Evolutionary conservation across 2,888 invertebrate species (phyloP).

Genomic region (Ochlodes sylvanus): DNA sequence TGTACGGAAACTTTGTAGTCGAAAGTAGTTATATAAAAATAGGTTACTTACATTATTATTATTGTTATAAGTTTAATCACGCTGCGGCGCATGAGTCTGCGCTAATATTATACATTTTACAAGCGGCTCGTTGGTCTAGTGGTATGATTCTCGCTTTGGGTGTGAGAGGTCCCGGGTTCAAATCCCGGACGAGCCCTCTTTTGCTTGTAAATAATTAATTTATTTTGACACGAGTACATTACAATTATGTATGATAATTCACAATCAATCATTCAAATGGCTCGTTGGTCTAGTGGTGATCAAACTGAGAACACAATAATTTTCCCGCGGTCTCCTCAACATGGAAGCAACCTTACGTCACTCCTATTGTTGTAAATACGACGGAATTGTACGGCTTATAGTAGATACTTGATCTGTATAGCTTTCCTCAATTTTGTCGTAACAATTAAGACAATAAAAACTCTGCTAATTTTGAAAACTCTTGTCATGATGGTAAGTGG

Average conservation of each 20-base stretch:
- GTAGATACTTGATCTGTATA: conserved; percentile 63
- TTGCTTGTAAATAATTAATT: neutral
- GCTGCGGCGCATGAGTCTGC: no score
- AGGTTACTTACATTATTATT: no score
- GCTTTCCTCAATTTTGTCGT: conserved; percentile 1
- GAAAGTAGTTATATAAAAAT: neutral
- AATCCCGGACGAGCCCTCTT: conserved; percentile 84
- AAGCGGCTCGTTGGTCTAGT: conserved; percentile 84
- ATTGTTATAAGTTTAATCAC: no score
- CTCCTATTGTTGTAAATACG: conserved; percentile 59
- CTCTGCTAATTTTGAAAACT: no score
- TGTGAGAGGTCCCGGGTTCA: conserved; percentile 86
- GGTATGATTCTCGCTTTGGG: conserved; percentile 86
- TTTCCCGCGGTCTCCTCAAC: neutral
- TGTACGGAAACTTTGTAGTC: neutral
- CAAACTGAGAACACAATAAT: neutral
- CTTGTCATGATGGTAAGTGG: no score
- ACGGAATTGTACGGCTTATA: conserved; percentile 60
- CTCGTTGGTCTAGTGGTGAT: conserved; percentile 84
- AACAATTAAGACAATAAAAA: conserved; percentile 27
- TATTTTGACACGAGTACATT: no score
- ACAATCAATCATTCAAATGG: conserved; percentile 48
- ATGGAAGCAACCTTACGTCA: conserved; percentile 24
- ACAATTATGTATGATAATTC: conserved; percentile 1
- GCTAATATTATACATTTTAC: neutral